Base-by-base conservation (phyloP, 64 coral and sea anemone species). In the Montipora capricornis region DNA sequence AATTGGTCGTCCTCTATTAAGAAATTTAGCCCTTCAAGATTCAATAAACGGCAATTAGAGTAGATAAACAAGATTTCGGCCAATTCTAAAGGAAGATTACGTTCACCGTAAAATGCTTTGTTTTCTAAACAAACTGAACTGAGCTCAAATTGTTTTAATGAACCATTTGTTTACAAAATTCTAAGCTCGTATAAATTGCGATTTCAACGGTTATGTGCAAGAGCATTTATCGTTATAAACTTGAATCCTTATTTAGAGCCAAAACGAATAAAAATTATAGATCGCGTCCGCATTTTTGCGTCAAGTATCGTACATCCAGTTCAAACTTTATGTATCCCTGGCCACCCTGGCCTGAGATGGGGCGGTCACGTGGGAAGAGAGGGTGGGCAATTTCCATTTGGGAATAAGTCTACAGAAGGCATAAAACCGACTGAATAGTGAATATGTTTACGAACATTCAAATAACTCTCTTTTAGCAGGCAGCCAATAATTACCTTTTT, bases 401-500 rank as follows among this genome's bases (percentile, higher is more conserved):
- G 37, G 37, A 37, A 37, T 37, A 37, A 37, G 37, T 37, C 37
- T 37, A 37, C 37, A 37, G 37, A 37, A 37, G 37, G 37, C 61
- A 64, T 64, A 64, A 64, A 64, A 64, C 61, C 13, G 8, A 4
- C 61, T 64, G 11, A 64, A 64, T 64, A 1, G 61, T 64, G 14
- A 64, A 55, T 10, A 7, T 5, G 5, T 10, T 55, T 55, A 10
- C 52, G 3, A 5, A 55, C 52, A 55, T 5, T 55, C 52, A 55
- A 55, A 7, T 55, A 7, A 55, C 2, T 37, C 37, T 37, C 37
- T 37, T 37, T 37, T 37, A 57, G 53, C 53, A 57, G 61, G 11
- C 61, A 11, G 61, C 14, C 9, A 47, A 69, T 73, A 8, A 57
- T 84, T 86, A 86, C 82, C 82, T 86, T 70, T 5, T 86, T 86